Conservation (phyloP, 2,113 vertebrate species). For the Hippopotamus amphibius region DNA sequence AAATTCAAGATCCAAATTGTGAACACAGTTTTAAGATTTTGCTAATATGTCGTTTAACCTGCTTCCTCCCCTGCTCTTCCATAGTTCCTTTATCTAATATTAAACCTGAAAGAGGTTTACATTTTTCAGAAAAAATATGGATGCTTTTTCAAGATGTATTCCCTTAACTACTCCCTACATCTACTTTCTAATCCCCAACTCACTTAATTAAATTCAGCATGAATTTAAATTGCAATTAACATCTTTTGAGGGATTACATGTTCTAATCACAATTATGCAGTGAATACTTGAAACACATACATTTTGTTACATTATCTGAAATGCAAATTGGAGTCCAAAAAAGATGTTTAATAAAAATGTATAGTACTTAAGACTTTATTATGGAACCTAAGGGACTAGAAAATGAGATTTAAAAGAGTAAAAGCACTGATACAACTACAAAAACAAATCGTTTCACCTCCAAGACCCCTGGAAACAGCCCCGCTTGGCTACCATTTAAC, state of each 20-base stretch:
- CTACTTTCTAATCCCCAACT: conserved; percentile 82
- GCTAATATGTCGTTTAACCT: conserved; percentile 47
- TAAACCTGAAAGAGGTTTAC: conserved; percentile 72
- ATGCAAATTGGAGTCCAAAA: conserved; percentile 79
- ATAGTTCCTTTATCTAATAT: conserved; percentile 30
- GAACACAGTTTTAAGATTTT: conserved; percentile 26
- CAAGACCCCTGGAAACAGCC: conserved; percentile 46
- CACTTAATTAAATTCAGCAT: conserved; percentile 84
- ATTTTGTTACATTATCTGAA: conserved; percentile 84
- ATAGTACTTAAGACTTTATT: conserved; percentile 80
- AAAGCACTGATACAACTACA: conserved; percentile 67
- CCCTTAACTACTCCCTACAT: conserved; percentile 80
- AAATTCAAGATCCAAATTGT: conserved; percentile 36
- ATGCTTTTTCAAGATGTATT: conserved; percentile 79
- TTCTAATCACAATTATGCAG: conserved; percentile 82
- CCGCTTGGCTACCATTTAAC: conserved; percentile 58
- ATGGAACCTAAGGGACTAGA: conserved; percentile 73
- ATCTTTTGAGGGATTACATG: conserved; percentile 85
- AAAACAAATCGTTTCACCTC: conserved; percentile 73
- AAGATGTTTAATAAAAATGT: conserved; percentile 84
- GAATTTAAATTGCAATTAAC: conserved; percentile 85
- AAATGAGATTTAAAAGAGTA: conserved; percentile 63
- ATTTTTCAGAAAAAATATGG: conserved; percentile 52
- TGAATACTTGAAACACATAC: conserved; percentile 83
- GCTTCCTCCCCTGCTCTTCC: not conserved